These are phyloP conservation scores for Pandemis cinnamomeana DNA, from an alignment of 2,888 invertebrate genomes.

Conservation along the genomic window DNA sequence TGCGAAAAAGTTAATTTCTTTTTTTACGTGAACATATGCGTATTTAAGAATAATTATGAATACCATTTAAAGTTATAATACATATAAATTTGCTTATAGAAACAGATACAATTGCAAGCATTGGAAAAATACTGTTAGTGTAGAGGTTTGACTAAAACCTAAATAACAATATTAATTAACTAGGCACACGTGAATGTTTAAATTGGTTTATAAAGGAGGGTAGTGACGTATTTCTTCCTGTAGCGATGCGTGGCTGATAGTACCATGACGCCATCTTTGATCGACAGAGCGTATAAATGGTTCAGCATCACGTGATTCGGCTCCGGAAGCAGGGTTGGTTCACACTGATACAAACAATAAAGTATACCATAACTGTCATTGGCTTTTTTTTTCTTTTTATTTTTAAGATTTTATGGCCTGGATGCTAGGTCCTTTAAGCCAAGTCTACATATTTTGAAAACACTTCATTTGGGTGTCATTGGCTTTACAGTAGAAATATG, in stretches of 20 bases:
- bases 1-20: too few relatives aligned
- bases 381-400: too few relatives aligned
- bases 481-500: too few relatives aligned
- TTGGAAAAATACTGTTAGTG: slow-evolving; percentile 12
- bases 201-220: slow-evolving; percentile 99
- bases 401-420: too few relatives aligned
- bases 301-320: slow-evolving; percentile 99
- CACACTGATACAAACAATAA: slow-evolving; percentile 89
- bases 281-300: slow-evolving; percentile 99
- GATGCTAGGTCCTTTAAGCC: too few relatives aligned
- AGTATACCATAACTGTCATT: too few relatives aligned
- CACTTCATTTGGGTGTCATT: too few relatives aligned
- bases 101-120: neutral
- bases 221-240: slow-evolving; percentile 99
- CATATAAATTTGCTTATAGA: neutral
- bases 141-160: slow-evolving; percentile 22
- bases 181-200: slow-evolving; percentile 62
- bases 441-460: too few relatives aligned
- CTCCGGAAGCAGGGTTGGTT: slow-evolving; percentile 99
- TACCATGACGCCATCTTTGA: slow-evolving; percentile 99
- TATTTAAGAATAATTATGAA: too few relatives aligned
- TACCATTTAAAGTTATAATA: too few relatives aligned
- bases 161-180: slow-evolving; percentile 35
- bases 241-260: slow-evolving; percentile 99
- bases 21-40: too few relatives aligned